Evolutionary conservation across 2,888 invertebrate species (phyloP), one percentile per base, ranked within the genome.

Genomic region (Callyntrura guangdongensis): DNA sequence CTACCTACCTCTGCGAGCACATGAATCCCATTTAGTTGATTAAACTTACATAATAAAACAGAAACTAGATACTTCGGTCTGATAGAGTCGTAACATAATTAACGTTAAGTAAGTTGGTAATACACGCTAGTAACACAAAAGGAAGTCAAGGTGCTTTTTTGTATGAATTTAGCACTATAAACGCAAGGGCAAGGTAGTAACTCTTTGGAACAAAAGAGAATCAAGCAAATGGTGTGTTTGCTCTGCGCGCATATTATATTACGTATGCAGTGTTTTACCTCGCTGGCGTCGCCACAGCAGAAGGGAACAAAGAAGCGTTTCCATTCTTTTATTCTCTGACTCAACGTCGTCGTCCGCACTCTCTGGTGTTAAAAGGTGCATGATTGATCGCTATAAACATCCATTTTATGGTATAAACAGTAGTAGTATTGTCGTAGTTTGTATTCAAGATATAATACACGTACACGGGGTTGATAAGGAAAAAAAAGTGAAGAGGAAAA

Each of bases 71-170:
- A 86, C 14, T 86, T 69, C 67, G 67, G 67, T 85, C 69, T 74
- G 86, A 74, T 74, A 74, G 12, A 49, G 59, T 47, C 49, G 67
- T n/a, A 53, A 84, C 49, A 49, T 25, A 45, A 20, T 85, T 85
- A 56, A 17, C 20, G 67, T 84, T 49, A 69, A 61, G 59, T 79
- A 77, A 22, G 27, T 36, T 77, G 59, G 36, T 22, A 6, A 64
- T 45, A 22, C 27, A 77, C 20, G 59, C 59, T 77, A 22, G 53
- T 45, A 84, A 27, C n/a, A 81, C 25, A 64, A 74, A 90, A 90
- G 86, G 90, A 90, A 90, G 90, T 86, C 90, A 90, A 90, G 90
- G 90, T 81, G 86, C 64, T 85, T 22, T n/a, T 59, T 61, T 36
- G 61, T 61, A 25, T 53, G 27, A 22, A 45, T 81, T 59, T 67